phyloP scores from a whole-genome alignment of 2,113 vertebrate species.

The Xyliphius kryptos region DNA sequence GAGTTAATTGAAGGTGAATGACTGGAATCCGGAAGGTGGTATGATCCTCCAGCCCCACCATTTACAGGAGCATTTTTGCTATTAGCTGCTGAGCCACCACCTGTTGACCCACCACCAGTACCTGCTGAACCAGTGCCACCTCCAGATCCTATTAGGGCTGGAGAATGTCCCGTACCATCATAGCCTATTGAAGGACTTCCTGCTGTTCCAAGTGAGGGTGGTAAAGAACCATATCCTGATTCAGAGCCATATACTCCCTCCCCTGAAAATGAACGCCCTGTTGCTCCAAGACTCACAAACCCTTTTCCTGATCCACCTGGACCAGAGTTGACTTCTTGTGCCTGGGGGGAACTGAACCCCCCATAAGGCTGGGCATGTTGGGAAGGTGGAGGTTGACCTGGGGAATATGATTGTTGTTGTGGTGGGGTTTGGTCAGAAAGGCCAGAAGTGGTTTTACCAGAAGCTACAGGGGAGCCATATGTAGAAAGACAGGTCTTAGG shows the following conservation, averaged over 20 bases:
- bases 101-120: constrained; percentile 40
- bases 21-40: constrained; percentile 72
- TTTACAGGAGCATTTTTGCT: constrained; percentile 40
- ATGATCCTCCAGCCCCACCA: constrained; percentile 49
- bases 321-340: constrained; percentile 66
- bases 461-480: constrained; percentile 56
- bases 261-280: constrained; percentile 67
- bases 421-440: constrained; percentile 68
- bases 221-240: constrained; percentile 55
- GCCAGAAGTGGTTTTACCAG: constrained; percentile 67
- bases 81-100: constrained; percentile 41
- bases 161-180: constrained; percentile 70
- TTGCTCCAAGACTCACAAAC: constrained; percentile 52
- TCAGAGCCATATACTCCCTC: constrained; percentile 65
- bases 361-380: constrained; percentile 62
- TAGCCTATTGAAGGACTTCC: constrained; percentile 76
- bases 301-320: constrained; percentile 50
- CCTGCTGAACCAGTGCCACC: constrained; percentile 52
- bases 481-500: constrained; percentile 54
- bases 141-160: constrained; percentile 65
- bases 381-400: constrained; percentile 58
- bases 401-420: constrained; percentile 64
- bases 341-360: constrained; percentile 67
- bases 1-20: constrained; percentile 70
- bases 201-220: constrained; percentile 55